These are phyloP conservation scores for Leptinotarsa haldemani DNA, from an alignment of 2,888 invertebrate genomes.

Conservation along the genomic window DNA sequence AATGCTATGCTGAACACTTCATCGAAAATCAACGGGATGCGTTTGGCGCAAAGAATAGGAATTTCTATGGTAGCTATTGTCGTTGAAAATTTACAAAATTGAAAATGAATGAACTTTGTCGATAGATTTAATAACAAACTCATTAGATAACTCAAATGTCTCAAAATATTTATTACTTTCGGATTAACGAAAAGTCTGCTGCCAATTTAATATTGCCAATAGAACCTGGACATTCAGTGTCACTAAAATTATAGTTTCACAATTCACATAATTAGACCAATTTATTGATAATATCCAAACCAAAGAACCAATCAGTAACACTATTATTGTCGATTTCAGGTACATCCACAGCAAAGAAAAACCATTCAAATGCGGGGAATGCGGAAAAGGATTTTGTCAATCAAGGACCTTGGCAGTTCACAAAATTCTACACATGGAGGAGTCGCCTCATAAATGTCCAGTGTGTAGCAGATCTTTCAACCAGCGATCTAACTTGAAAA, in stretches of 20 bases:
- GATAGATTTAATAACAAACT: too few species aligned
- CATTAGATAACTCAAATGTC: too few species aligned
- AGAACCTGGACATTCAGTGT: too few species aligned
- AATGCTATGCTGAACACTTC: too few species aligned
- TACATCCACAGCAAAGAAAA: slow-evolving; percentile 99
- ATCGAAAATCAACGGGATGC: too few species aligned
- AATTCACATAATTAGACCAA: neutral
- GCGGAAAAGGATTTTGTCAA: slow-evolving; percentile 99
- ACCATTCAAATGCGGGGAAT: slow-evolving; percentile 96
- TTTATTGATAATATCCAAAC: neutral
- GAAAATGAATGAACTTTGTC: too few species aligned
- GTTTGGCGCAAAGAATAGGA: too few species aligned
- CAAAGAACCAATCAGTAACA: neutral
- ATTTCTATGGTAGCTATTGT: too few species aligned
- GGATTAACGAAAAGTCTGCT: too few species aligned
- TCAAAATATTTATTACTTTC: too few species aligned
- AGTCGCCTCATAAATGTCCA: slow-evolving; percentile 93
- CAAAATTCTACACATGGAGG: slow-evolving; percentile 92
- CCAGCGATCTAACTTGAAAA: slow-evolving; percentile 92
- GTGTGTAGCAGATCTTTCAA: slow-evolving; percentile 91
- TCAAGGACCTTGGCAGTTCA: slow-evolving; percentile 96
- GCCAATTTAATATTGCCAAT: too few species aligned
- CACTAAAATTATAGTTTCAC: neutral
- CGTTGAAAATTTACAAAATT: too few species aligned
- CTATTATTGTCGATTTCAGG: slow-evolving; percentile 65